phyloP scores from a whole-genome alignment of 2,797 vertebrate genomes.

The Enteromius mattozi region DNA sequence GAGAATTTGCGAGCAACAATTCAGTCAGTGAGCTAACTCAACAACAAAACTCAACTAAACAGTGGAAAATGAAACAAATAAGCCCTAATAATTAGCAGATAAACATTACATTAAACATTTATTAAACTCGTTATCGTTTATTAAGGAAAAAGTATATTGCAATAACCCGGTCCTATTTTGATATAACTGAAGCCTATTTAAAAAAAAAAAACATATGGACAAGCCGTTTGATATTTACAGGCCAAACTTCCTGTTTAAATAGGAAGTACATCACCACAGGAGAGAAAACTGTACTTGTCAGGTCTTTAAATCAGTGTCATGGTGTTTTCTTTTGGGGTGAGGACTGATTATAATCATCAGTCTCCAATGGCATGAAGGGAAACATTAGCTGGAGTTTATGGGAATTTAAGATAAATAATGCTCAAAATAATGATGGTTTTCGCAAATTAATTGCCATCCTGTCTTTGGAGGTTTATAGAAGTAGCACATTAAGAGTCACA shows the following conservation, averaged over 20 bases:
- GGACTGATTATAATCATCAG: conserved; percentile 21
- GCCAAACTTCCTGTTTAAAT: background rate
- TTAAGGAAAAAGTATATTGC: background rate
- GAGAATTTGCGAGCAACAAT: too few relatives aligned
- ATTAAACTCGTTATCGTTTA: background rate
- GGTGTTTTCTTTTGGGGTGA: conserved; percentile 2
- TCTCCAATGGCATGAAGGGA: conserved; percentile 24
- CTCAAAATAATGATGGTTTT: conserved; percentile 54
- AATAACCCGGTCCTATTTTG: background rate
- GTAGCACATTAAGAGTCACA: conserved; percentile 50
- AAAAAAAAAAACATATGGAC: too few relatives aligned
- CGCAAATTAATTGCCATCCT: conserved; percentile 55
- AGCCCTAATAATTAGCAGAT: too few relatives aligned
- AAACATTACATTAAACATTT: background rate
- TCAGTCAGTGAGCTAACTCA: too few relatives aligned
- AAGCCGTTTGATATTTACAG: background rate
- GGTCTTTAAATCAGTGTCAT: background rate
- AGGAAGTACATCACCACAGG: background rate
- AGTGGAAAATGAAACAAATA: too few relatives aligned
- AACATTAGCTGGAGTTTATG: conserved; percentile 32
- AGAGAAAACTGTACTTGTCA: background rate
- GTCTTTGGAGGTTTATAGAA: conserved; percentile 49
- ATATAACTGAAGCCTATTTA: background rate
- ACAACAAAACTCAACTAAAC: too few relatives aligned
- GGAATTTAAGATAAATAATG: conserved; percentile 56